Evolutionary conservation across 1,140 invertebrate genomes (phyloP).

Genomic region (Laupala kohalensis): DNA sequence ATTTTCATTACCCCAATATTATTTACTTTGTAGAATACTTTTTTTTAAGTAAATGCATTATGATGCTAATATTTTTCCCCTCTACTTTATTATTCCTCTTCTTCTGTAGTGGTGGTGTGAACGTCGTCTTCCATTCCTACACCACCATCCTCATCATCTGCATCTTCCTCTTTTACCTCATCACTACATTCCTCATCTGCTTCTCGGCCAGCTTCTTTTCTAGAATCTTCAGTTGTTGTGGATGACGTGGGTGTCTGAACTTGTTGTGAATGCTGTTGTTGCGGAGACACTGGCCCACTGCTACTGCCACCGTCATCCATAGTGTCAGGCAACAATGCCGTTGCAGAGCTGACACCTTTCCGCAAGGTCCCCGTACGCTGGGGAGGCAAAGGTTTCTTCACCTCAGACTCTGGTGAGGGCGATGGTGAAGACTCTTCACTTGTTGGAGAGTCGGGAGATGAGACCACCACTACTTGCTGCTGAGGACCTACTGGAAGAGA

Average conservation of each 20-base stretch:
- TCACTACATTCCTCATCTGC: constrained; percentile 21
- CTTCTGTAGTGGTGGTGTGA: constrained; percentile 2
- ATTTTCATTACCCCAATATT: not conserved
- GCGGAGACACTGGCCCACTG: constrained; percentile 8
- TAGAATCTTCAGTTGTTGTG: constrained; percentile 20
- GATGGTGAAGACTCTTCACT: constrained; percentile 11
- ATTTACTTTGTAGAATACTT: not conserved
- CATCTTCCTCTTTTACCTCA: constrained; percentile 19
- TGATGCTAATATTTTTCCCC: not conserved
- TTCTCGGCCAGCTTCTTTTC: constrained; percentile 19
- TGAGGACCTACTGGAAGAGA: not conserved
- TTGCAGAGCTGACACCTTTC: constrained; percentile 1
- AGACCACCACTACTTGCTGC: constrained; percentile 13
- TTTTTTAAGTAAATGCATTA: not conserved
- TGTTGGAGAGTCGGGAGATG: constrained; percentile 14
- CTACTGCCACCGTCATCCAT: constrained; percentile 5
- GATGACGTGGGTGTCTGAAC: constrained; percentile 22
- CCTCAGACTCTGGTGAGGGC: constrained; percentile 9
- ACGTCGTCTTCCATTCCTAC: constrained; percentile 4
- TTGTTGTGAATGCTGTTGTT: constrained; percentile 9
- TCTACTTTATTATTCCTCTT: constrained; percentile 1
- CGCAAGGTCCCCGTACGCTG: constrained; percentile 9
- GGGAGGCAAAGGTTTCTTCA: constrained; percentile 5
- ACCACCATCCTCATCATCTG: not conserved
- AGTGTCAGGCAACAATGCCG: not conserved